These are phyloP conservation scores for Automeris io DNA, from an alignment of 2,888 invertebrate genomes.

Conservation along the genomic window DNA sequence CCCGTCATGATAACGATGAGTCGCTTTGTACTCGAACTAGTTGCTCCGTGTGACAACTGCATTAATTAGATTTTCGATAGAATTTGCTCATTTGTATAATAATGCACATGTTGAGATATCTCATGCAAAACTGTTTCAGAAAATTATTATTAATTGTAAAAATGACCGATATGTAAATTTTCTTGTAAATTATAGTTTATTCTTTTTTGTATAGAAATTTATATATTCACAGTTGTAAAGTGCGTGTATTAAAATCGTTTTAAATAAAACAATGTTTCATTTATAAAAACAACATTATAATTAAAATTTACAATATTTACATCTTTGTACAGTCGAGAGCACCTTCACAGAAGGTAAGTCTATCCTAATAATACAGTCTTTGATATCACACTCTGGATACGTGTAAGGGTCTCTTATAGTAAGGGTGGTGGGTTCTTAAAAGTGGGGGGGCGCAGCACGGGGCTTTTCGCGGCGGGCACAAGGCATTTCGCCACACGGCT, in stretches of 20 bases:
- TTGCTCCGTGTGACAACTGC: no score
- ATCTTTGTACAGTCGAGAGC: slow-evolving; percentile 55
- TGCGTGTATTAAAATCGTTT: slow-evolving; percentile 56
- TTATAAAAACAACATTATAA: slow-evolving; percentile 67
- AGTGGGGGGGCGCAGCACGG: slow-evolving; percentile 55
- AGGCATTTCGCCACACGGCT: slow-evolving; percentile 78
- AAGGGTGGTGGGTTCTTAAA: slow-evolving; percentile 49
- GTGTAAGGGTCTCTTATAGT: slow-evolving; percentile 62
- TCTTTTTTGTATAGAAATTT: slow-evolving; percentile 66
- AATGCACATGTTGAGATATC: no score
- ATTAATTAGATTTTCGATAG: no score
- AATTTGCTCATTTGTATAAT: no score
- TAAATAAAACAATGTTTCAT: slow-evolving; percentile 30
- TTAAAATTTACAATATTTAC: slow-evolving; percentile 65
- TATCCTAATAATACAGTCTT: slow-evolving; percentile 14
- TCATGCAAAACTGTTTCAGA: no score
- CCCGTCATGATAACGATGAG: no score
- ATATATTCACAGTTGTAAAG: slow-evolving; percentile 53
- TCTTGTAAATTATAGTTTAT: slow-evolving; percentile 30
- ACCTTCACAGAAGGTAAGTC: slow-evolving; percentile 71
- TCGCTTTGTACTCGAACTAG: no score
- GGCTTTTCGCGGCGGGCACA: slow-evolving; percentile 66
- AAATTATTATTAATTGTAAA: no score
- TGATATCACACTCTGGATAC: slow-evolving; percentile 59
- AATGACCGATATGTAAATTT: no score